phyloP scores from a whole-genome alignment of 2,797 vertebrate species.

The Gallinago solitaria region DNA sequence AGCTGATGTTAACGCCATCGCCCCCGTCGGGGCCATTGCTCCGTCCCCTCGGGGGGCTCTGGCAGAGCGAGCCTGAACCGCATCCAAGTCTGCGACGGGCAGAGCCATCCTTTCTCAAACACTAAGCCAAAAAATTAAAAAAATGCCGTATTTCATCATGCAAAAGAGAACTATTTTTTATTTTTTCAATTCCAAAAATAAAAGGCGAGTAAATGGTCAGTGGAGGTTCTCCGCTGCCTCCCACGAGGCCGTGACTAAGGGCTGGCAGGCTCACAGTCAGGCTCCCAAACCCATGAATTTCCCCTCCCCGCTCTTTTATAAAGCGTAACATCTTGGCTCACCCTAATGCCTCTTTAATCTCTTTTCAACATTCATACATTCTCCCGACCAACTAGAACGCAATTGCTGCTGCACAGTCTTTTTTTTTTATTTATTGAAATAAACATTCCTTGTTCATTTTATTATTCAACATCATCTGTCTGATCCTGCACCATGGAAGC shows the following conservation, averaged over 20 bases:
- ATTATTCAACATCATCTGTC: neutral
- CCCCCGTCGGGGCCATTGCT: neutral
- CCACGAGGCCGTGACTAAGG: constrained; percentile 27
- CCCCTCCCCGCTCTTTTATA: neutral
- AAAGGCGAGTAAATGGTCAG: constrained; percentile 40
- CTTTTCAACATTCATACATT: constrained; percentile 33
- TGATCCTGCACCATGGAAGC: neutral
- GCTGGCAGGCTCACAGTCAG: constrained; percentile 26
- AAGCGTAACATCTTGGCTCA: constrained; percentile 48
- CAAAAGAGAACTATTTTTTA: neutral
- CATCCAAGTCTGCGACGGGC: neutral
- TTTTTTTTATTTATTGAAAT: neutral
- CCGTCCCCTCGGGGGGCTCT: neutral
- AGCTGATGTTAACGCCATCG: neutral
- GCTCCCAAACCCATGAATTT: constrained; percentile 4
- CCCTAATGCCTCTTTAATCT: constrained; percentile 35
- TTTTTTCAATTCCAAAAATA: neutral
- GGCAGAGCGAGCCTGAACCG: neutral
- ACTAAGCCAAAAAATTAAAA: neutral
- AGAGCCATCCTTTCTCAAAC: neutral
- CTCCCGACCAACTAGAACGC: neutral
- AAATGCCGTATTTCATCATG: neutral
- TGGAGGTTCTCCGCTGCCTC: neutral
- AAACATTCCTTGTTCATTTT: neutral
- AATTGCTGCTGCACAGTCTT: neutral